A percentile compares a stretch with the other conserved stretches of the same genome.
These are phyloP conservation scores for Nothobranchius kuhntae DNA, from an alignment of 2,113 vertebrate genomes.

Conservation along the genomic window DNA sequence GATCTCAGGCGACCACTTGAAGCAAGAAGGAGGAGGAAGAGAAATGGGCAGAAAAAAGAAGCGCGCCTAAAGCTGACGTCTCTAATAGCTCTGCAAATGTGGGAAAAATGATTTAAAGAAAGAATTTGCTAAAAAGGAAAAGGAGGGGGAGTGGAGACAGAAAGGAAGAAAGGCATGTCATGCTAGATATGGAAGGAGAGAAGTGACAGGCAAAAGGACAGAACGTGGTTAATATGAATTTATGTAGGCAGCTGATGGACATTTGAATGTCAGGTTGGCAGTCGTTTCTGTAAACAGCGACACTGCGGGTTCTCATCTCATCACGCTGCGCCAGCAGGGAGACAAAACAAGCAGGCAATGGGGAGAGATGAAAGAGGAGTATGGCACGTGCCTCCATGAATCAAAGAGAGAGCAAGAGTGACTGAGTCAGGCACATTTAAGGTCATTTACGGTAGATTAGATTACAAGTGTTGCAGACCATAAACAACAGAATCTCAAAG, in stretches of 20 bases:
- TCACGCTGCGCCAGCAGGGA: constrained; percentile 17
- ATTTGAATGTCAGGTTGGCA: constrained; percentile 57
- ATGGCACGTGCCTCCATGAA: constrained; percentile 20
- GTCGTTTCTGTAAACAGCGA: constrained; percentile 54
- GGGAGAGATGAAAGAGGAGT: constrained; percentile 36
- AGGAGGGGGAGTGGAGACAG: constrained; percentile 17
- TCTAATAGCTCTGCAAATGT: constrained; percentile 31
- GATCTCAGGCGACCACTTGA: constrained; percentile 35
- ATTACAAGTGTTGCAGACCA: constrained; percentile 33
- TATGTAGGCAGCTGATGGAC: constrained; percentile 58
- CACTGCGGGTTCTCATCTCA: constrained; percentile 48
- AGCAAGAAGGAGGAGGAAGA: constrained; percentile 23
- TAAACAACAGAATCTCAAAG: constrained; percentile 33
- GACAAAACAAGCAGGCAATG: constrained; percentile 39
- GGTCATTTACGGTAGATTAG: constrained; percentile 19
- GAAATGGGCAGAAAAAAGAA: constrained; percentile 15
- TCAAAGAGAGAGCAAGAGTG: constrained; percentile 31
- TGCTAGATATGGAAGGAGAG: constrained; percentile 26
- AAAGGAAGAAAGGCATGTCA: constrained; percentile 14
- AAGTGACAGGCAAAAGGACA: constrained; percentile 38
- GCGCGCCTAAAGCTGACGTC: constrained; percentile 27
- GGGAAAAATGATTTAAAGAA: constrained; percentile 23
- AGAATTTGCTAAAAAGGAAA: constrained; percentile 21
- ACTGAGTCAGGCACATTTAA: constrained; percentile 26
- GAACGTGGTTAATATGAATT: constrained; percentile 40